phyloP scores from a whole-genome alignment of 2,113 vertebrate species.

The Amazona vittata region DNA sequence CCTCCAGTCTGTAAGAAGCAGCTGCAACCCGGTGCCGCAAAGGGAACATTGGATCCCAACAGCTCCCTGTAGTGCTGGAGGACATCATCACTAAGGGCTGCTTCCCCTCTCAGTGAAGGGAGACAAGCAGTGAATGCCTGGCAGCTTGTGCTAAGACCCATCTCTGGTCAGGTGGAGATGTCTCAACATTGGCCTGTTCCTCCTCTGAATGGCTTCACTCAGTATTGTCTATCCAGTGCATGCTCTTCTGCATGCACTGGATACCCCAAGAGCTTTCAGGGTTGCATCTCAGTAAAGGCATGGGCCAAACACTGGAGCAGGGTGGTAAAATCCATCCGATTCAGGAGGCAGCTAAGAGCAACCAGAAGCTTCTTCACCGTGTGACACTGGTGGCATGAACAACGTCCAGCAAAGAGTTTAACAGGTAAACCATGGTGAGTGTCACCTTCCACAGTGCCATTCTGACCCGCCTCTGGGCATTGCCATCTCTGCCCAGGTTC shows the following conservation, averaged over 20 bases:
- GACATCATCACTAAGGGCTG: rapidly evolving
- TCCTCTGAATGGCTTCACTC: rapidly evolving
- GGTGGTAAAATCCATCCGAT: background rate
- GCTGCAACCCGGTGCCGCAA: background rate
- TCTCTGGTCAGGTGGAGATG: background rate
- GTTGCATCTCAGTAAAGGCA: background rate
- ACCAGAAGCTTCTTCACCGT: background rate
- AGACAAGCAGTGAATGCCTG: background rate
- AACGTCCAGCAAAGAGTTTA: background rate
- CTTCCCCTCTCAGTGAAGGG: background rate
- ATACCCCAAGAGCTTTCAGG: background rate
- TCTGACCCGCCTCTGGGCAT: background rate
- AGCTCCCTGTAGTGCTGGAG: background rate
- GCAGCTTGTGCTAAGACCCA: background rate
- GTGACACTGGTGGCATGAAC: background rate
- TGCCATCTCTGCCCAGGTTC: background rate
- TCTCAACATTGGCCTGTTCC: background rate
- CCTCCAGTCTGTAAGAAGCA: background rate
- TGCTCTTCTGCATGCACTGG: background rate
- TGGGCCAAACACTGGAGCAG: background rate
- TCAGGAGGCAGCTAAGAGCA: background rate
- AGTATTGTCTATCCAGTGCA: rapidly evolving
- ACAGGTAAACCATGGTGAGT: background rate
- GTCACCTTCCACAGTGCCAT: background rate
- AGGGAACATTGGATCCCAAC: background rate